Percentiles rank a stretch among this genome's conserved stretches.
phyloP scores from a whole-genome alignment of 2,888 invertebrate species.

The Scaptomyza polygonia region DNA sequence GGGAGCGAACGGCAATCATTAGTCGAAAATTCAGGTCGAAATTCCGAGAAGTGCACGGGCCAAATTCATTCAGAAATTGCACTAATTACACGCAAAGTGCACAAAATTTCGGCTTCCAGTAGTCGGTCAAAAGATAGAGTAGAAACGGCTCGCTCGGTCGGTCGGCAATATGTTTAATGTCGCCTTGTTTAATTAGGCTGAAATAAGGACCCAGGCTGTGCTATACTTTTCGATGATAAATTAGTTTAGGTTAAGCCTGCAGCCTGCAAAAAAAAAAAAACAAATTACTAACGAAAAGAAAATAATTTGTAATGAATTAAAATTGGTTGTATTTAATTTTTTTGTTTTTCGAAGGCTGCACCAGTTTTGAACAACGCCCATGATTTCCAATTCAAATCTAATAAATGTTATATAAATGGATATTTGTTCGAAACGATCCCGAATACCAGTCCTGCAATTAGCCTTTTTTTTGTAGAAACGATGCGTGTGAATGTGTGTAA shows the following conservation, averaged over 20 bases:
- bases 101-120: conserved; percentile 28
- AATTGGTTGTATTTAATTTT: conserved; percentile 39
- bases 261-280: conserved; percentile 39
- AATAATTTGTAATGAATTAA: conserved; percentile 72
- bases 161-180: conserved; percentile 23
- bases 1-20: conserved; percentile 45
- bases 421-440: conserved; percentile 12
- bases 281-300: conserved; percentile 3
- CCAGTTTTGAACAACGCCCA: conserved; percentile 63
- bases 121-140: conserved; percentile 18
- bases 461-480: neutral
- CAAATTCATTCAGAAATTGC: conserved; percentile 67
- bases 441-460: conserved; percentile 31
- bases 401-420: conserved; percentile 59
- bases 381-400: conserved; percentile 52
- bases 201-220: conserved; percentile 11
- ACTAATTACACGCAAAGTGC: conserved; percentile 63
- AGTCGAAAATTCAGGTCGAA: conserved; percentile 43
- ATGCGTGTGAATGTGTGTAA: conserved; percentile 15
- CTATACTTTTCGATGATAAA: conserved; percentile 66
- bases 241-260: conserved; percentile 48
- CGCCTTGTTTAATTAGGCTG: conserved; percentile 60
- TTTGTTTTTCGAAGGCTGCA: conserved; percentile 29
- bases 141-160: conserved; percentile 22
- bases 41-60: conserved; percentile 55